Conservation (phyloP, 2,113 vertebrate species). For the Solenodon paradoxus region DNA sequence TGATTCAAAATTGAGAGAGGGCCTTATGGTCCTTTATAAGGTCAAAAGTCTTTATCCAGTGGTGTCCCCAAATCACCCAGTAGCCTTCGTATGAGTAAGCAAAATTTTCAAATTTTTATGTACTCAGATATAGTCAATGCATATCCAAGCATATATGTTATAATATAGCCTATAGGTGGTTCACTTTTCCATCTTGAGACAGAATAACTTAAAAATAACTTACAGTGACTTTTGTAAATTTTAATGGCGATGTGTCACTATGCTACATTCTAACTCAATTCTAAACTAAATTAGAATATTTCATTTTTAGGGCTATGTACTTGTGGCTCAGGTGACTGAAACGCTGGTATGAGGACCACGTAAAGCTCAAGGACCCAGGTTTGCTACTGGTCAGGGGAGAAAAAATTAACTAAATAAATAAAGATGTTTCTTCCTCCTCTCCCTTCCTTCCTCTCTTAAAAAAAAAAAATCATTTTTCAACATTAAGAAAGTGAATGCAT, state of each 20-base stretch:
- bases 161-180: not conserved
- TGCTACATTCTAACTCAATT: not conserved
- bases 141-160: not conserved
- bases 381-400: too few species aligned
- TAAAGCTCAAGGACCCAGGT: too few species aligned
- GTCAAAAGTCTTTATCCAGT: not conserved
- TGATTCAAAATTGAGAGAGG: not conserved
- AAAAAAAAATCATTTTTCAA: too few species aligned
- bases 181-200: constrained; percentile 15
- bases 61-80: not conserved
- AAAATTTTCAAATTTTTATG: not conserved
- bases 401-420: too few species aligned
- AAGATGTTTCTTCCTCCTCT: too few species aligned
- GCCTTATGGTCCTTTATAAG: too few species aligned
- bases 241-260: not conserved
- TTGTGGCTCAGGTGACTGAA: too few species aligned
- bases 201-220: not conserved
- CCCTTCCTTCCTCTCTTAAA: too few species aligned
- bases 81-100: not conserved
- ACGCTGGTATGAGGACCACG: too few species aligned
- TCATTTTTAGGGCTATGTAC: too few species aligned
- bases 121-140: not conserved
- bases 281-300: not conserved
- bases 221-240: not conserved
- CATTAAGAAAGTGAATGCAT: not conserved